Evolutionary conservation across 2,113 vertebrate species (phyloP).

Genomic region (Oryzias melastigma): DNA sequence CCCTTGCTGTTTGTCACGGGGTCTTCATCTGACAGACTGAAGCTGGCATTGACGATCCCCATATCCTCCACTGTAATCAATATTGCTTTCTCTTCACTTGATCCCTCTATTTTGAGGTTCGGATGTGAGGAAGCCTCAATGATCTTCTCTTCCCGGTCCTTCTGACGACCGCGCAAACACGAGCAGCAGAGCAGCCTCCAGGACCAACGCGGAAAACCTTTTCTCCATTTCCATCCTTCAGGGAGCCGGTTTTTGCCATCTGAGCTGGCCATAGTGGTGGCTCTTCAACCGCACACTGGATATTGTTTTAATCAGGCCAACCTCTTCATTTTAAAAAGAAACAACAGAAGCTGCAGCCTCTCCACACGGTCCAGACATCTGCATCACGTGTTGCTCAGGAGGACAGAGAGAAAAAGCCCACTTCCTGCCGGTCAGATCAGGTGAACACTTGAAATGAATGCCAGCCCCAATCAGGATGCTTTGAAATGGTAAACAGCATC

Average conservation of each 20-base stretch:
- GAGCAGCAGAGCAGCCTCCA: constrained; percentile 61
- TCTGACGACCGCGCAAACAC: constrained; percentile 36
- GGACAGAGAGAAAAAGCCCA: constrained; percentile 23
- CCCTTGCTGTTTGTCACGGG: constrained; percentile 13
- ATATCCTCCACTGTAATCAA: constrained; percentile 70
- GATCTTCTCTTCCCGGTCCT: constrained; percentile 38
- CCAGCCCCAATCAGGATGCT: constrained; percentile 58
- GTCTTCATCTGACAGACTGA: constrained; percentile 53
- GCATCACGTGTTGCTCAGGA: constrained; percentile 64
- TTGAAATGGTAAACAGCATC: constrained; percentile 77
- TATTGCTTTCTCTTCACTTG: constrained; percentile 46
- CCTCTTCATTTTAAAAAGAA: constrained; percentile 13
- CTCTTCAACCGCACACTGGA: background rate
- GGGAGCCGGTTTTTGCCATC: constrained; percentile 8
- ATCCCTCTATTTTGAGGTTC: constrained; percentile 27
- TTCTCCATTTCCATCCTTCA: constrained; percentile 20
- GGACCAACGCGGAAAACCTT: background rate
- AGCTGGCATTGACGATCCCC: constrained; percentile 68
- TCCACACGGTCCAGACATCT: constrained; percentile 30
- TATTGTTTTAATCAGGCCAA: constrained; percentile 17
- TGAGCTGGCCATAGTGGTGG: constrained; percentile 28
- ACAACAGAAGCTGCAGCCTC: constrained; percentile 28
- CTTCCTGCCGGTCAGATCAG: constrained; percentile 54
- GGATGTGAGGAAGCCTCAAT: constrained; percentile 24
- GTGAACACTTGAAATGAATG: constrained; percentile 73